Evolutionary conservation across 2,797 vertebrate species (phyloP), one percentile per base, ranked within the genome.

Genomic region (Anguilla anguilla): DNA sequence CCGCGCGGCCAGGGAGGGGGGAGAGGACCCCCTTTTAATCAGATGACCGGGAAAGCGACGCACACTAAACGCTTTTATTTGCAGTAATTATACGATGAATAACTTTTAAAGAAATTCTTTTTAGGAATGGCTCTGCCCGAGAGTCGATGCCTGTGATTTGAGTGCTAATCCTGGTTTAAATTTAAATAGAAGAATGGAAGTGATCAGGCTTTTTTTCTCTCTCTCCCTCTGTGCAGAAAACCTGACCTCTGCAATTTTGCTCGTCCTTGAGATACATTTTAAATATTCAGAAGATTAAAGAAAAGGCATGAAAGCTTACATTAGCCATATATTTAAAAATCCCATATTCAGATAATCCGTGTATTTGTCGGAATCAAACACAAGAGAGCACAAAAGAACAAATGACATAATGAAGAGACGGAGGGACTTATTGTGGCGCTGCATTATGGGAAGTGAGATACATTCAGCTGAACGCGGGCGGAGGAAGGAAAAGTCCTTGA

Each of bases 351-450:
- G 95, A 96, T 96, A 97, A 97, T 97, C 96, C 95, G 85, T 93
- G 93, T 95, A 96, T 97, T 96, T 96, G 95, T 96, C 95, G 94
- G 95, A 97, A 96, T 96, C 96, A 96, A 96, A 96, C 95, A 96
- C 94, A 92, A 93, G 94, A 94, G 94, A 95, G 95, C 95, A 95
- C 93, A 95, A 95, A 94, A 87, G 93, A 92, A 93, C 92, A 94
- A 94, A 94, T 95, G 94, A 94, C 94, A 95, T 95, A 95, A 96
- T 95, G 94, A 95, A 93, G 88, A 94, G 93, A 90, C 92, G 84
- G 94, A 94, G 92, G 92, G 92, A 94, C 91, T 90, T 92, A 94
- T 94, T 95, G 95, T 95, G 93, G 93, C 92, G 92, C 89, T 92
- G 94, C 95, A 95, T 96, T 95, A 86, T 93, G 94, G 90, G 89